These are phyloP conservation scores for Bovichtus variegatus DNA, from an alignment of 2,797 vertebrate genomes.

Conservation along the genomic window DNA sequence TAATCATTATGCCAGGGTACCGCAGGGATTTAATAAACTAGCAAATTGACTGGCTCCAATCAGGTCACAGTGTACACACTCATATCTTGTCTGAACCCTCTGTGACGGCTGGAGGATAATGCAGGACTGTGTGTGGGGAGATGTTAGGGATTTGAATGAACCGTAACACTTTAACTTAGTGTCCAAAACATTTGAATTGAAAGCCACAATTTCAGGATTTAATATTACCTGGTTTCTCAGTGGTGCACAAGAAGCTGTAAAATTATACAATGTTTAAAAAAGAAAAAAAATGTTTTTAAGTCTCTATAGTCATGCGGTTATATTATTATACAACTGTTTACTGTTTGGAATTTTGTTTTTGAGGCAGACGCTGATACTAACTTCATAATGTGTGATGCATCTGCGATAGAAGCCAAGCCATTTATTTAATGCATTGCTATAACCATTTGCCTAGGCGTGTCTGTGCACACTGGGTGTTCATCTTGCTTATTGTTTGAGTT, in stretches of 20 bases:
- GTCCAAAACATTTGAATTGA: slow-evolving; percentile 12
- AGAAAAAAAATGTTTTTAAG: too few species aligned
- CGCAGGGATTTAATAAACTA: slow-evolving; percentile 79
- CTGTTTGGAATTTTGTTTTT: background rate
- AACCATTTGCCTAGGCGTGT: slow-evolving; percentile 10
- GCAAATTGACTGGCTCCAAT: slow-evolving; percentile 80
- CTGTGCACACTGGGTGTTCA: background rate
- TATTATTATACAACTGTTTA: background rate
- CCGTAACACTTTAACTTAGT: slow-evolving; percentile 40
- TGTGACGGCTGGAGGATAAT: slow-evolving; percentile 63
- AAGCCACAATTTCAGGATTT: slow-evolving; percentile 5
- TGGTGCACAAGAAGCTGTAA: background rate
- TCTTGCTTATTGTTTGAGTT: slow-evolving; percentile 4
- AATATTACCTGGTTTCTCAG: background rate
- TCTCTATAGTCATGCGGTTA: background rate
- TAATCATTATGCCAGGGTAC: slow-evolving; percentile 77
- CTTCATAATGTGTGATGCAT: background rate
- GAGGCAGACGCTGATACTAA: background rate
- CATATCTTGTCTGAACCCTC: slow-evolving; percentile 68
- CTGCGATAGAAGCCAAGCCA: background rate
- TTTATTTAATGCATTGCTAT: slow-evolving; percentile 1
- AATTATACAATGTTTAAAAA: background rate
- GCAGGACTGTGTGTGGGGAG: slow-evolving; percentile 27
- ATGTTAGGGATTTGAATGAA: slow-evolving; percentile 44
- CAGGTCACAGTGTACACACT: slow-evolving; percentile 76